A percentile compares a stretch with the other conserved stretches of the same genome.
These are phyloP conservation scores for Troglohyphantes excavatus DNA, from an alignment of 2,888 invertebrate species.

Conservation along the genomic window DNA sequence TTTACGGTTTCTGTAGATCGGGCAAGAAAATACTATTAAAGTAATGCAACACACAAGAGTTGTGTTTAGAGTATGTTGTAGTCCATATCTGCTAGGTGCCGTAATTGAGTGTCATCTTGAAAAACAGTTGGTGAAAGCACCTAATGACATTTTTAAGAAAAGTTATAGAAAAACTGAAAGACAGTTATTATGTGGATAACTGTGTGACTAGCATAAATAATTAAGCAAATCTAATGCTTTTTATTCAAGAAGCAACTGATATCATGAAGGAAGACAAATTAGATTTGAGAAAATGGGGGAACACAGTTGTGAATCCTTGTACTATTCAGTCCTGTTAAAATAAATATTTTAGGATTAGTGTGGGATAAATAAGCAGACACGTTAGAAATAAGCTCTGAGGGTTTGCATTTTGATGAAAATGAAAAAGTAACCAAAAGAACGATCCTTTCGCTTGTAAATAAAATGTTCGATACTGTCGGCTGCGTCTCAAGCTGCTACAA, in stretches of 20 bases:
- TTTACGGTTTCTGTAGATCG: too few species aligned
- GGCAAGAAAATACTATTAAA: neutral
- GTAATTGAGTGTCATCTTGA: too few species aligned
- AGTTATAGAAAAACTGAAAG: too few species aligned
- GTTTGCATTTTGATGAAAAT: neutral
- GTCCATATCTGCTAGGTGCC: too few species aligned
- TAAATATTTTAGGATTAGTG: conserved; percentile 25
- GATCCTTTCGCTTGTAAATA: neutral
- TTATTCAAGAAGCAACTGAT: neutral
- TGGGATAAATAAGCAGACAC: conserved; percentile 29
- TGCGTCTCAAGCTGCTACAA: neutral
- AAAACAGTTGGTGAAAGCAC: neutral
- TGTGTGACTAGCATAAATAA: too few species aligned
- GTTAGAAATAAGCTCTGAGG: neutral
- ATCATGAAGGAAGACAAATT: conserved; percentile 29
- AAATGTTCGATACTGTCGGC: conserved; percentile 17
- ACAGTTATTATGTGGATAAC: too few species aligned
- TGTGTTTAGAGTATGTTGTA: too few species aligned
- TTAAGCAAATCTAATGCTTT: too few species aligned
- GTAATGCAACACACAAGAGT: neutral
- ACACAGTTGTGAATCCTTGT: neutral
- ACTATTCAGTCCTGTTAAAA: neutral
- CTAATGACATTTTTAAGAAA: too few species aligned
- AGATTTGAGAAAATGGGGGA: conserved; percentile 29
- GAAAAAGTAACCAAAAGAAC: conserved; percentile 28